phyloP scores from a whole-genome alignment of 1,140 invertebrate genomes.

The Drosophila suzukii region DNA sequence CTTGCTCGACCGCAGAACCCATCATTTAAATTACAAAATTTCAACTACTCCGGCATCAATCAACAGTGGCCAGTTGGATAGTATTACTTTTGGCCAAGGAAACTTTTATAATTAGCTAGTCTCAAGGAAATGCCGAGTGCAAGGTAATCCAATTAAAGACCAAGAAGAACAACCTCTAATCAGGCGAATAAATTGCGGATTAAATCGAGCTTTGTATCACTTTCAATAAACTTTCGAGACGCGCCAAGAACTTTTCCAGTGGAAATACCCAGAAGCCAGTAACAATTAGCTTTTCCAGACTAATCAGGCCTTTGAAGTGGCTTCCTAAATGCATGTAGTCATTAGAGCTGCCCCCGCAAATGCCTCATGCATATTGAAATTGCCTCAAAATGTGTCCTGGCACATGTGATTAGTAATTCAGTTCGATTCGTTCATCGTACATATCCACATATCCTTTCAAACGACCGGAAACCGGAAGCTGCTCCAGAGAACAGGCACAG shows the following conservation, averaged over 20 bases:
- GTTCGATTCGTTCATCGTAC: slow-evolving; percentile 9
- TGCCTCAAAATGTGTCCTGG: slow-evolving; percentile 24
- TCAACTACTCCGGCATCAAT: slow-evolving; percentile 40
- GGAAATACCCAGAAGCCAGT: slow-evolving; percentile 3
- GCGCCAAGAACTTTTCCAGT: slow-evolving; percentile 3
- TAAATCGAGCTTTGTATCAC: slow-evolving; percentile 12
- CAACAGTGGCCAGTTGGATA: slow-evolving; percentile 11
- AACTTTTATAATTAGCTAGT: slow-evolving; percentile 41
- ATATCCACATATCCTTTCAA: slow-evolving; percentile 21
- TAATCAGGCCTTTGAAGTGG: slow-evolving; percentile 43
- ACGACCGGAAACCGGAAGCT: slow-evolving; percentile 41
- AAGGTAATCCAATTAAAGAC: slow-evolving; percentile 21
- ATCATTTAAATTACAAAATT: slow-evolving; percentile 45
- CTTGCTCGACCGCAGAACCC: slow-evolving; percentile 30
- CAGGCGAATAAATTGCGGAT: slow-evolving; percentile 35
- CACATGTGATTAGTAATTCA: slow-evolving; percentile 41
- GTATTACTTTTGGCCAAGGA: slow-evolving; percentile 13
- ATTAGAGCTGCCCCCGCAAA: slow-evolving; percentile 17
- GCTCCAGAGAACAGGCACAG: not conserved
- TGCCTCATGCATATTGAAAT: slow-evolving; percentile 39
- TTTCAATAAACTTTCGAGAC: slow-evolving; percentile 35
- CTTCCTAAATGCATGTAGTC: slow-evolving; percentile 31
- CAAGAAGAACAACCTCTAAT: slow-evolving; percentile 31
- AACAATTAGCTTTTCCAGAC: slow-evolving; percentile 32
- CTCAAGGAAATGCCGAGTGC: not conserved